Conservation (phyloP, 2,888 invertebrate genomes). For the Villa cingulata region DNA sequence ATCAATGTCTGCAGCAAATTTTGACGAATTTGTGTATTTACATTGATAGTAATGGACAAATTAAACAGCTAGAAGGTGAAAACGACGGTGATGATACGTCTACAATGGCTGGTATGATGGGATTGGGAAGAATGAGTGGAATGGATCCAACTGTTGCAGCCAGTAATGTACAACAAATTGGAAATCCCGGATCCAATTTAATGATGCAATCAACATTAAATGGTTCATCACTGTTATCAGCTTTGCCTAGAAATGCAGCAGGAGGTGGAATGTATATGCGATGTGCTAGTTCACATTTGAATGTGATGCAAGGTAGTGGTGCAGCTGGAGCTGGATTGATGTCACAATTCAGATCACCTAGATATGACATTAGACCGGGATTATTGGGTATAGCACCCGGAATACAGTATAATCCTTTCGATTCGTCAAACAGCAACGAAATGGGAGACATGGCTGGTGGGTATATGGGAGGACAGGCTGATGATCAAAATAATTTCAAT, state of each 20-base stretch:
- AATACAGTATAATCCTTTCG: constrained; percentile 27
- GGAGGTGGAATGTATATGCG: constrained; percentile 19
- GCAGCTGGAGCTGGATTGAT: neutral
- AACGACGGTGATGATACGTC: constrained; percentile 8
- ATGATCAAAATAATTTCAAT: constrained; percentile 21
- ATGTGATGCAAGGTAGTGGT: neutral
- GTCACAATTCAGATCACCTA: neutral
- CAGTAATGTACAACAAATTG: neutral
- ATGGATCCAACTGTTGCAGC: neutral
- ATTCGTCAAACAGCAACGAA: constrained; percentile 36
- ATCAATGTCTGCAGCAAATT: constrained; percentile 43
- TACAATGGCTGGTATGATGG: neutral
- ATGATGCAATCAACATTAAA: neutral
- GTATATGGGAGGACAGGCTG: constrained; percentile 32
- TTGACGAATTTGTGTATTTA: constrained; percentile 48
- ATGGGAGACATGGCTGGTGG: constrained; percentile 27
- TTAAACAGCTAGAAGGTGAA: constrained; percentile 28
- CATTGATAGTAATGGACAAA: constrained; percentile 45
- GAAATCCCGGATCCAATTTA: neutral
- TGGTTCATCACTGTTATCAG: neutral
- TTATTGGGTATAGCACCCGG: constrained; percentile 45
- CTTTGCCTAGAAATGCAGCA: constrained; percentile 8
- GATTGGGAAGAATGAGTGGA: constrained; percentile 11
- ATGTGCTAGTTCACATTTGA: constrained; percentile 23
- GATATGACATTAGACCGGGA: constrained; percentile 37